phyloP scores from a whole-genome alignment of 2,797 vertebrate genomes.

The Chaetophractus vellerosus region DNA sequence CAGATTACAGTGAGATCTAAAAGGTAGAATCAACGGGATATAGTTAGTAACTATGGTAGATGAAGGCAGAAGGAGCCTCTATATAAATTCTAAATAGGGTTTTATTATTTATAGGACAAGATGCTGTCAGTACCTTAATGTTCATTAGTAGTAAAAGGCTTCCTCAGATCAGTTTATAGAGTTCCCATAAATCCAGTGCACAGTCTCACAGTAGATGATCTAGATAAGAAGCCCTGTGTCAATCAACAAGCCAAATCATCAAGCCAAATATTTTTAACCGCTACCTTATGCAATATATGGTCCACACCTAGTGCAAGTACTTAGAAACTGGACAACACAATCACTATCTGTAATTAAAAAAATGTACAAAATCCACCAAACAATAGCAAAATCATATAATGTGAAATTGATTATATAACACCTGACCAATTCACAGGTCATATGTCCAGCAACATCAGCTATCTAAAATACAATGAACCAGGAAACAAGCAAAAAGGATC shows the following conservation, averaged over 20 bases:
- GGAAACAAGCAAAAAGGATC: constrained; percentile 82
- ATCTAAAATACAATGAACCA: constrained; percentile 82
- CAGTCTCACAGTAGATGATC: constrained; percentile 24
- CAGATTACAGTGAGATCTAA: neutral
- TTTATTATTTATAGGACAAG: constrained; percentile 55
- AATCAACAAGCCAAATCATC: constrained; percentile 46
- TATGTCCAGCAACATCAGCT: constrained; percentile 66
- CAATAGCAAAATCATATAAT: constrained; percentile 59
- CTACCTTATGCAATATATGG: neutral
- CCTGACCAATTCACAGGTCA: constrained; percentile 68
- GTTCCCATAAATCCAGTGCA: constrained; percentile 45
- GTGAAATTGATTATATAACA: constrained; percentile 47
- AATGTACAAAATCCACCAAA: constrained; percentile 48
- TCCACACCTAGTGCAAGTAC: constrained; percentile 25
- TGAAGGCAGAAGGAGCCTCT: constrained; percentile 31
- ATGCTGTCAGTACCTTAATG: constrained; percentile 41
- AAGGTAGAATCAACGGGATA: constrained; percentile 44
- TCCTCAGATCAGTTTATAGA: constrained; percentile 64
- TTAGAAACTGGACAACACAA: constrained; percentile 58
- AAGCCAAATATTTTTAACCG: constrained; percentile 61
- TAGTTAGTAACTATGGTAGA: neutral
- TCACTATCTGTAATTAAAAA: constrained; percentile 39
- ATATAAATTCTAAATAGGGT: constrained; percentile 48
- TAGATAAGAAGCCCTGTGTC: constrained; percentile 20
- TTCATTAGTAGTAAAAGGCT: constrained; percentile 66